These are phyloP conservation scores for Pissodes strobi DNA, from an alignment of 1,140 invertebrate species.

Conservation along the genomic window DNA sequence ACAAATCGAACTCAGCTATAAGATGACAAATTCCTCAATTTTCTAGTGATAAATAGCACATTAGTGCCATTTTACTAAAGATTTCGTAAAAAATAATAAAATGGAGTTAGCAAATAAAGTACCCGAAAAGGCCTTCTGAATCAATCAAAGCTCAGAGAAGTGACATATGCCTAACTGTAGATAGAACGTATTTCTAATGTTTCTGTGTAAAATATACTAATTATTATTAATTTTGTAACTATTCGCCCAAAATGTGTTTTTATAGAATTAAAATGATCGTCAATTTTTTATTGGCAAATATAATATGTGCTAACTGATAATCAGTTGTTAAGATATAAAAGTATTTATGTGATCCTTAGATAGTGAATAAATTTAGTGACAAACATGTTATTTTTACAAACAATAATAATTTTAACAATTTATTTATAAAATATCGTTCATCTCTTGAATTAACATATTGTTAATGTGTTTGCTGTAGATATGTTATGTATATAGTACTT, in stretches of 20 bases:
- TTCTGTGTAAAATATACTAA: too few species aligned
- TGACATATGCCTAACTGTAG: too few species aligned
- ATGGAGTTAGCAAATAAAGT: too few species aligned
- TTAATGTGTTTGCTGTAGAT: slow-evolving; percentile 28
- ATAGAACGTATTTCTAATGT: too few species aligned
- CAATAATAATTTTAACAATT: slow-evolving; percentile 21
- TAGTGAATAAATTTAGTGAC: slow-evolving; percentile 35
- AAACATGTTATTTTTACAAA: slow-evolving; percentile 41
- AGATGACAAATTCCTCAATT: too few species aligned
- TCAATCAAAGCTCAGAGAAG: too few species aligned
- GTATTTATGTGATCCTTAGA: slow-evolving; percentile 45
- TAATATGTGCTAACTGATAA: slow-evolving; percentile 46
- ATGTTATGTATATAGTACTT: slow-evolving; percentile 36
- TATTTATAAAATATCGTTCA: slow-evolving; percentile 12
- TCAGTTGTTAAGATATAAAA: slow-evolving; percentile 43
- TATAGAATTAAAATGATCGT: slow-evolving; percentile 1
- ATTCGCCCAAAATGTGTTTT: background rate
- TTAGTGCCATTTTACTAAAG: too few species aligned
- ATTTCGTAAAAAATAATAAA: too few species aligned
- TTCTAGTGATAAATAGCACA: too few species aligned
- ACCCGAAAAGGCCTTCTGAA: too few species aligned
- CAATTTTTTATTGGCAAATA: slow-evolving; percentile 24
- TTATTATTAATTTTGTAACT: too few species aligned
- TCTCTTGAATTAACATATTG: slow-evolving; percentile 29
- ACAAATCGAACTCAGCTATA: too few species aligned